Evolutionary conservation across 1,140 invertebrate genomes (phyloP).

Genomic region (Drosophila erecta): DNA sequence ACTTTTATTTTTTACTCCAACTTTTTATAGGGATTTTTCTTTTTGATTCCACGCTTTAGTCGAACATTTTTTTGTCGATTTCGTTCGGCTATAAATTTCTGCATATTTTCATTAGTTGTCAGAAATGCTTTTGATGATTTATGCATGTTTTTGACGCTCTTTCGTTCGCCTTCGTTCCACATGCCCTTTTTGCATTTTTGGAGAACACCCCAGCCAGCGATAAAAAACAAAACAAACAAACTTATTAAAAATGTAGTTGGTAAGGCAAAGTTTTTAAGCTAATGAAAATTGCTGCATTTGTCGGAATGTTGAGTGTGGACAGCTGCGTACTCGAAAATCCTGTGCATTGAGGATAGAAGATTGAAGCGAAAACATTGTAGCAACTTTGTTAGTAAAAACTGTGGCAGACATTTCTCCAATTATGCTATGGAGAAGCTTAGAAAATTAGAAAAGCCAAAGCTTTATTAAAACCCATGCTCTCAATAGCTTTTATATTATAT

Average conservation of each 20-base stretch:
- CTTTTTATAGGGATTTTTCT: slow-evolving; percentile 35
- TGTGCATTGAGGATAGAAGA: neutral
- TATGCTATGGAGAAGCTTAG: slow-evolving; percentile 5
- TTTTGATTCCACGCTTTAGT: slow-evolving; percentile 32
- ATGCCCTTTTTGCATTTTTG: slow-evolving; percentile 42
- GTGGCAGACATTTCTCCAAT: slow-evolving; percentile 14
- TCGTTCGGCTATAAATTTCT: slow-evolving; percentile 72
- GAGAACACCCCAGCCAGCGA: slow-evolving; percentile 3
- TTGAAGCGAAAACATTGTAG: neutral
- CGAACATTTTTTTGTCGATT: slow-evolving; percentile 51
- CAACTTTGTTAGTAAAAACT: slow-evolving; percentile 20
- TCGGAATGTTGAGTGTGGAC: slow-evolving; percentile 28
- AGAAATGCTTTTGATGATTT: slow-evolving; percentile 80
- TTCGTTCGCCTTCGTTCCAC: slow-evolving; percentile 11
- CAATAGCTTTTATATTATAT: neutral
- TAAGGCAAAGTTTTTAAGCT: slow-evolving; percentile 72
- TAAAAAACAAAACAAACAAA: slow-evolving; percentile 59
- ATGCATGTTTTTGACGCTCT: slow-evolving; percentile 78
- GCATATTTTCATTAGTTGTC: slow-evolving; percentile 83
- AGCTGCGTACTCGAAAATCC: slow-evolving; percentile 23
- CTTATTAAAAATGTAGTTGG: slow-evolving; percentile 73
- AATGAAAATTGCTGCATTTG: slow-evolving; percentile 66
- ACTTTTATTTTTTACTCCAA: slow-evolving; percentile 28
- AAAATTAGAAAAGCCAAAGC: slow-evolving; percentile 6
- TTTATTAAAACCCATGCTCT: neutral